These are phyloP conservation scores for Amblyteles armatorius DNA, from an alignment of 2,888 invertebrate species.

Conservation along the genomic window DNA sequence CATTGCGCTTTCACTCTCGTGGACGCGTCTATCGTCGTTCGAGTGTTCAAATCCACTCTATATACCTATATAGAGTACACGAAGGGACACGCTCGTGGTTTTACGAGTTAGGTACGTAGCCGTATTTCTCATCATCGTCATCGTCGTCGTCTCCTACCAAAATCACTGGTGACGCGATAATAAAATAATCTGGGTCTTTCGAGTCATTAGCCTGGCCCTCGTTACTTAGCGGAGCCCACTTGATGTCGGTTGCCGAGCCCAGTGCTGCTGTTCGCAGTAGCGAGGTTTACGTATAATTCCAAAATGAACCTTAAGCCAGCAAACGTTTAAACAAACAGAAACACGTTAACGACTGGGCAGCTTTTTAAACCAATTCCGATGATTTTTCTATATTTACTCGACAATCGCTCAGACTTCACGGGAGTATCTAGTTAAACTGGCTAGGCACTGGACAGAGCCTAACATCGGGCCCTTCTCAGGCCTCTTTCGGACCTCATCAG, in stretches of 20 bases:
- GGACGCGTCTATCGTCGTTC: slow-evolving; percentile 53
- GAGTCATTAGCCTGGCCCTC: slow-evolving; percentile 83
- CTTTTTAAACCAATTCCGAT: no score
- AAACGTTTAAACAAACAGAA: background rate
- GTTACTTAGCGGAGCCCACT: slow-evolving; percentile 82
- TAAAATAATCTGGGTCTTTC: slow-evolving; percentile 84
- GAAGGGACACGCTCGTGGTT: slow-evolving; percentile 59
- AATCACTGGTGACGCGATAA: slow-evolving; percentile 84
- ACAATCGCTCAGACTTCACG: background rate
- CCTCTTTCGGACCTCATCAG: background rate
- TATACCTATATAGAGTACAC: slow-evolving; percentile 29
- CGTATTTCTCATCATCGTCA: slow-evolving; percentile 37
- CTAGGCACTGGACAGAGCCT: background rate
- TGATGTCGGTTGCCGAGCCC: slow-evolving; percentile 70
- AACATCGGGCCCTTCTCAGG: background rate
- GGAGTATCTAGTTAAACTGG: background rate
- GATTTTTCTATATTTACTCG: no score
- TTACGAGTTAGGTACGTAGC: slow-evolving; percentile 58
- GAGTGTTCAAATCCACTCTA: slow-evolving; percentile 41
- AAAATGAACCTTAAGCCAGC: background rate
- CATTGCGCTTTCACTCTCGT: slow-evolving; percentile 56
- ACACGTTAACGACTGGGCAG: background rate
- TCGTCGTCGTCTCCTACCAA: slow-evolving; percentile 73
- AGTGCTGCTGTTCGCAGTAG: slow-evolving; percentile 65
- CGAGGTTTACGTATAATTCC: slow-evolving; percentile 64